Evolutionary conservation across 2,888 invertebrate genomes (phyloP), one percentile per base, ranked within the genome.

Genomic region (Exocentrus adspersus): DNA sequence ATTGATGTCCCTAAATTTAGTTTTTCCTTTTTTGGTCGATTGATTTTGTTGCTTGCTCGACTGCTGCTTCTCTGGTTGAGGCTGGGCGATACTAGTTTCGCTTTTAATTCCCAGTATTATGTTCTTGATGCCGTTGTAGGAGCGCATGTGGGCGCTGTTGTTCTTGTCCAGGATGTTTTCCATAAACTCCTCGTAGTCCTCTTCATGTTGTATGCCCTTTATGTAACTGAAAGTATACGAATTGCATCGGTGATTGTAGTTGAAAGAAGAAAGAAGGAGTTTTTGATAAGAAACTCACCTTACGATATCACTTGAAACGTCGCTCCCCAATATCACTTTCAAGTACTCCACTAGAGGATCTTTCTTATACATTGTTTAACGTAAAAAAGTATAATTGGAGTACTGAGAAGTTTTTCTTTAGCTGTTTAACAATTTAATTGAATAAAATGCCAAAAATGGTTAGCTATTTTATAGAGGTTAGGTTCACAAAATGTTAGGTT

Each of bases 101-200:
- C 12, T 32, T 58, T 56, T 53, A 20, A 69, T 73, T 69, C 78
- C 72, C 72, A 83, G 81, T 45, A 81, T 76, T 60, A 77, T 75
- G 68, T 75, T 76, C 73, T 78, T 80, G 67, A 80, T 80, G 64
- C 74, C 76, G 59, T 80, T 73, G 85, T 85, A 81, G 77, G 94
- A 92, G 50, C 85, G 83, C 62, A 87, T 86, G 77, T 93, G 92
- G 60, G 88, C 86, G 2, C 87, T 82, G 72, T 89, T 88, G 54
- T 86, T 87, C 66, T 86, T 87, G 80, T 93, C 89, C 0, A 95
- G 78, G 48, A 95, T 83, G 51, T 90, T 90, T 72, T 86, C 87
- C 82, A 94, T 89, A 75, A 93, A 94, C 63, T 92, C 91, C 72
- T 92, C 90, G 50, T 93, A 84, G 75, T 93, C 93, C 62, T 85